A percentile compares a stretch with the other conserved stretches of the same genome.
These are phyloP conservation scores for Plebejus argus DNA, from an alignment of 2,888 invertebrate species.

Conservation along the genomic window DNA sequence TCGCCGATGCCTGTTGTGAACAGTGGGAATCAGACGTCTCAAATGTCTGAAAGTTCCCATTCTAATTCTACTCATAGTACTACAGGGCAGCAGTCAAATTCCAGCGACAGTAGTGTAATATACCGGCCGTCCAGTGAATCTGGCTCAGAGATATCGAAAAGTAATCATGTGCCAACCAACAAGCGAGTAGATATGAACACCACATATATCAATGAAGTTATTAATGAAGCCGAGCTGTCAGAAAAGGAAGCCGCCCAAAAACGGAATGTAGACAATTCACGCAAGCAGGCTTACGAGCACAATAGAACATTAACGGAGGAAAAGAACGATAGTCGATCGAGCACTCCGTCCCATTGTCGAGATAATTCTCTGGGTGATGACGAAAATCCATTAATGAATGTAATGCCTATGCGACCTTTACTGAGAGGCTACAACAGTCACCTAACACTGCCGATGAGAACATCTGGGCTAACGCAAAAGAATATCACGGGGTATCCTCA, in stretches of 20 bases:
- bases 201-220: slow-evolving; percentile 75
- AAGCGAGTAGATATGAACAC: slow-evolving; percentile 77
- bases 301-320: slow-evolving; percentile 64
- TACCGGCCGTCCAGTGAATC: slow-evolving; percentile 87
- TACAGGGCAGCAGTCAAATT: slow-evolving; percentile 85
- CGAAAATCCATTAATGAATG: slow-evolving; percentile 87
- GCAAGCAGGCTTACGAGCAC: slow-evolving; percentile 60
- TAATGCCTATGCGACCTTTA: slow-evolving; percentile 96
- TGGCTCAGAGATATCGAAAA: slow-evolving; percentile 82
- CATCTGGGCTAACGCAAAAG: slow-evolving; percentile 73
- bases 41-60: slow-evolving; percentile 86
- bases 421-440: slow-evolving; percentile 89
- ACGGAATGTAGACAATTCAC: slow-evolving; percentile 55
- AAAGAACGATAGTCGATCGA: slow-evolving; percentile 67
- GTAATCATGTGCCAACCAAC: slow-evolving; percentile 71
- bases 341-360: slow-evolving; percentile 76
- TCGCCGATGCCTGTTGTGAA: slow-evolving; percentile 86
- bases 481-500: slow-evolving; percentile 73
- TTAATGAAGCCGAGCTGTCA: slow-evolving; percentile 77
- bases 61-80: slow-evolving; percentile 81
- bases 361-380: slow-evolving; percentile 82
- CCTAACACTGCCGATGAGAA: slow-evolving; percentile 86
- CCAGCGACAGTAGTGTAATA: slow-evolving; percentile 87
- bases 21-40: slow-evolving; percentile 61
- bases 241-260: slow-evolving; percentile 74